Evolutionary conservation across 2,797 vertebrate genomes (phyloP).

Genomic region (Sebastolobus alascanus): DNA sequence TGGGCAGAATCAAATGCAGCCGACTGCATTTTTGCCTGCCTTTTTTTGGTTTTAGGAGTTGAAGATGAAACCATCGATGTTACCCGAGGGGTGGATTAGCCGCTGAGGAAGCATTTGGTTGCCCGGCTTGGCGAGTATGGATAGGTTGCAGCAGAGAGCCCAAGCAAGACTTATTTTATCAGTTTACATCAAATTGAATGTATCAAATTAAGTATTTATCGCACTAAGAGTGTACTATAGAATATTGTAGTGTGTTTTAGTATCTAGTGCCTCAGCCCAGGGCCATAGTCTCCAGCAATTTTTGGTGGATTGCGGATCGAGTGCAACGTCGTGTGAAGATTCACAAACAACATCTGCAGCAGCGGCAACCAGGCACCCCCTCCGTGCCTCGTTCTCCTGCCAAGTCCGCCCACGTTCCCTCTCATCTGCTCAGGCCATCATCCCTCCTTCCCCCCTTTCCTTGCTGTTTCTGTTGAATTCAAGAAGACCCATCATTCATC

Average conservation of each 20-base stretch:
- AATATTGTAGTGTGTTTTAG: slow-evolving; percentile 21
- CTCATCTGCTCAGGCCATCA: slow-evolving; percentile 70
- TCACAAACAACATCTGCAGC: slow-evolving; percentile 74
- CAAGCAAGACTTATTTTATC: background rate
- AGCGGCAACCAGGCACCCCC: slow-evolving; percentile 55
- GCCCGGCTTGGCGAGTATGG: slow-evolving; percentile 13
- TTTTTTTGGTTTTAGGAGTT: slow-evolving; percentile 39
- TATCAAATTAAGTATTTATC: slow-evolving; percentile 2
- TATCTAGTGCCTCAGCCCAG: slow-evolving; percentile 21
- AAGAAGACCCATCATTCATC: slow-evolving; percentile 57
- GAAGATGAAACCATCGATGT: slow-evolving; percentile 30
- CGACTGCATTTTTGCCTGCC: slow-evolving; percentile 9
- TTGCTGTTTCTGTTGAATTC: slow-evolving; percentile 33
- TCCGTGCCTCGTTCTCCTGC: slow-evolving; percentile 62
- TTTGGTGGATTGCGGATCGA: slow-evolving; percentile 32
- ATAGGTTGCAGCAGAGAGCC: slow-evolving; percentile 10
- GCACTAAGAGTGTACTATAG: background rate
- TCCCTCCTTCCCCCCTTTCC: slow-evolving; percentile 19
- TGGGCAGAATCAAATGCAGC: slow-evolving; percentile 10
- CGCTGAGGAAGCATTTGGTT: slow-evolving; percentile 46
- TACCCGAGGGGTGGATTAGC: slow-evolving; percentile 43
- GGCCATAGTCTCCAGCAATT: slow-evolving; percentile 1
- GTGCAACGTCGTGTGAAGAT: slow-evolving; percentile 46
- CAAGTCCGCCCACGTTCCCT: slow-evolving; percentile 57
- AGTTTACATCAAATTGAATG: slow-evolving; percentile 10